Percentiles rank a stretch among this genome's conserved stretches.
Evolutionary conservation across 2,888 invertebrate genomes (phyloP).

Genomic region (Stictocephala bisonia): DNA sequence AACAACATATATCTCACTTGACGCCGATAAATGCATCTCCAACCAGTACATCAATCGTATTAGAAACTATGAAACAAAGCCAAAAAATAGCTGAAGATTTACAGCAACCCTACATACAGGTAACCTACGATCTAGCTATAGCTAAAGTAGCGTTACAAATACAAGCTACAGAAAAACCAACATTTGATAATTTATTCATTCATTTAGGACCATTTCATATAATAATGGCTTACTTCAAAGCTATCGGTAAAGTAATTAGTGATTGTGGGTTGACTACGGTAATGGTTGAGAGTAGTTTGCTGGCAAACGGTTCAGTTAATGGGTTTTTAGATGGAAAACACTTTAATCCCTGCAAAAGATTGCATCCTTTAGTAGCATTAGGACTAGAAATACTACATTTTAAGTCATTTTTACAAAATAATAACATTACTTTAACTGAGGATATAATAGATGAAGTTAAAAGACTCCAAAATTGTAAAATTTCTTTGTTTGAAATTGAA

Average conservation of each 20-base stretch:
- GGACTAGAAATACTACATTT: constrained; percentile 51
- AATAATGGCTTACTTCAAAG: constrained; percentile 61
- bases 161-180: constrained; percentile 57
- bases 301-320: constrained; percentile 58
- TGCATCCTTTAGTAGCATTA: constrained; percentile 53
- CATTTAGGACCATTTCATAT: constrained; percentile 62
- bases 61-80: constrained; percentile 58
- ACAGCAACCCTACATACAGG: constrained; percentile 56
- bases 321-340: constrained; percentile 52
- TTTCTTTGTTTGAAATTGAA: not conserved
- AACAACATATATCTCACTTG: constrained; percentile 60
- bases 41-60: constrained; percentile 58
- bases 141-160: constrained; percentile 59
- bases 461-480: not conserved
- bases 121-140: constrained; percentile 62
- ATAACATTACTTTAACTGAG: not conserved
- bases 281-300: constrained; percentile 50
- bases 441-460: not conserved
- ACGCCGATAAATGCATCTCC: constrained; percentile 61
- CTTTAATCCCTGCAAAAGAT: constrained; percentile 52
- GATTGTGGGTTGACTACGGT: constrained; percentile 43
- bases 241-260: constrained; percentile 60
- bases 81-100: constrained; percentile 58
- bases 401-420: not conserved
- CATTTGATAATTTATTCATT: constrained; percentile 62